These are phyloP conservation scores for Corydoras sp. DNA, from an alignment of 2,113 vertebrate species.

Conservation along the genomic window DNA sequence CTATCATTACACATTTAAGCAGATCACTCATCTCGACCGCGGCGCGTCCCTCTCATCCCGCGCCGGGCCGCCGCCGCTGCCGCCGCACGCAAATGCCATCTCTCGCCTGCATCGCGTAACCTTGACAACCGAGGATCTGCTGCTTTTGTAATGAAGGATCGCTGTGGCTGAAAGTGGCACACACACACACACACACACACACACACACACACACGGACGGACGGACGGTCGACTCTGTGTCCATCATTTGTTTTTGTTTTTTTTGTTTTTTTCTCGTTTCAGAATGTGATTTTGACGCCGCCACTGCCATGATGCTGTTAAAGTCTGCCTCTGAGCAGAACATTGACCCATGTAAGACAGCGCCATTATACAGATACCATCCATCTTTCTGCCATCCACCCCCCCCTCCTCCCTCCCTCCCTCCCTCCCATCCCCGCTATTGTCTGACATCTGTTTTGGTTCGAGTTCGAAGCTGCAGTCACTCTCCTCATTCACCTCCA, in stretches of 20 bases:
- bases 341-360: conserved; percentile 90
- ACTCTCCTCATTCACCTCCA: not conserved
- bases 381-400: conserved; percentile 23
- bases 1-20: conserved; percentile 39
- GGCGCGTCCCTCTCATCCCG: conserved; percentile 38
- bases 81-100: conserved; percentile 40
- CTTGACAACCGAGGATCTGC: conserved; percentile 66
- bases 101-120: conserved; percentile 66
- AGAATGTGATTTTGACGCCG: conserved; percentile 88
- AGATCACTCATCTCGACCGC: conserved; percentile 34
- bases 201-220: conserved; percentile 20
- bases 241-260: conserved; percentile 70
- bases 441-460: conserved; percentile 15
- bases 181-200: conserved; percentile 25
- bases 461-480: not conserved
- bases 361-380: conserved; percentile 40
- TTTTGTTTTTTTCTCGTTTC: conserved; percentile 79
- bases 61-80: conserved; percentile 17
- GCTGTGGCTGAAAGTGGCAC: conserved; percentile 45
- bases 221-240: conserved; percentile 54
- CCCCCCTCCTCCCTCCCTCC: too few relatives aligned
- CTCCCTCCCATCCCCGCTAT: not conserved
- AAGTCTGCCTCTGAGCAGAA: conserved; percentile 96
- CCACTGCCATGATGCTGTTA: conserved; percentile 99
- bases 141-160: conserved; percentile 53